A percentile compares a stretch with the other conserved stretches of the same genome.
Evolutionary conservation across 2,797 vertebrate species (phyloP).

Genomic region (Tolypeutes matacus): DNA sequence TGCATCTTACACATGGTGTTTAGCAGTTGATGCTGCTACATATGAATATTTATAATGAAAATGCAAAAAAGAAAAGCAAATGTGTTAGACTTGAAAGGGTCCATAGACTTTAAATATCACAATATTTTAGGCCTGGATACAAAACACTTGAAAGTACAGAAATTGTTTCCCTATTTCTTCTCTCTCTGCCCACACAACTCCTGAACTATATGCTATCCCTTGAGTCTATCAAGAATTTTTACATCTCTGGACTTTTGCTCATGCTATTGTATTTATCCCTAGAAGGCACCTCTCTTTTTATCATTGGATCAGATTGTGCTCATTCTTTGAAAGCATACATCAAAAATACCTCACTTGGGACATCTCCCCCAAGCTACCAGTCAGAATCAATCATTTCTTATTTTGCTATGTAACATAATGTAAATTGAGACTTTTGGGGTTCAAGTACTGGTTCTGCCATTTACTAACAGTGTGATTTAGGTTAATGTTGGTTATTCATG

Average conservation of each 20-base stretch:
- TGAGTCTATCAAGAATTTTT: neutral
- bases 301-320: neutral
- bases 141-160: neutral
- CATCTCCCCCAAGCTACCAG: rapidly evolving
- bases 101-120: neutral
- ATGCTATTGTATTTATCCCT: neutral
- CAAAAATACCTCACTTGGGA: neutral
- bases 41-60: constrained; percentile 55
- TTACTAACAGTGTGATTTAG: neutral
- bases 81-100: constrained; percentile 41
- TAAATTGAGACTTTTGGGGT: neutral
- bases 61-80: neutral
- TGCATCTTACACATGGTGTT: neutral
- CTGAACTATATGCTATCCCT: neutral
- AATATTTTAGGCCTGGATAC: neutral
- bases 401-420: neutral
- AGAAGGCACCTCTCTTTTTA: neutral
- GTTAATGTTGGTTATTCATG: neutral
- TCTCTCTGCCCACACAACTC: neutral
- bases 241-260: neutral
- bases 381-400: neutral
- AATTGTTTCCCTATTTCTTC: neutral
- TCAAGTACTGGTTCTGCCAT: neutral
- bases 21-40: neutral
- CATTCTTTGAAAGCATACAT: neutral